Base-by-base conservation (phyloP, 2,888 invertebrate species). In the Cabera pusaria region DNA sequence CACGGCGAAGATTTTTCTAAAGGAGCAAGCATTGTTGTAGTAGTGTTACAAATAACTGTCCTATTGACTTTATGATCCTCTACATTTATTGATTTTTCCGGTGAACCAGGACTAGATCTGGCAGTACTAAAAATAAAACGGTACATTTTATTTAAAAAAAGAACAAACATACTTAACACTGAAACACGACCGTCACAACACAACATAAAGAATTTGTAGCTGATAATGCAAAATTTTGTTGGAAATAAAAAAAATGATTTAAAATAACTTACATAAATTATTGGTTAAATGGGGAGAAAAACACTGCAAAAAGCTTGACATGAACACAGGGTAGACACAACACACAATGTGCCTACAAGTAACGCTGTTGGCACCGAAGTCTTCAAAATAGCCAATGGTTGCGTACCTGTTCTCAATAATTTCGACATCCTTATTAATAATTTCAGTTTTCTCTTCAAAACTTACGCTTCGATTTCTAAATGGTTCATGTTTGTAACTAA, bases 381-480 rank as follows among this genome's bases (percentile, higher is more conserved):
- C 14, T 23, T 12, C 7, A 34, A 45, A 25, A 26, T 34, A 44
- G 41, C 50, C 55, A 47, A 44, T 61, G 57, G 51, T 51, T 56
- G 67, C 82, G 65, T 82, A 84, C 86, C 86, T 81, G 65, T 51
- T 70, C 39, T 71, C 66, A 66, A 64, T 63, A 66, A 71, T 61
- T 55, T 77, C 77, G 21, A 37, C 24, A 58, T 81, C 78, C 66
- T 64, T 70, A 65, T 68, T 68, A 59, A 72, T 66, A 66, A 57
- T 80, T 73, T 72, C 85, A 33, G 82, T 77, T 48, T 82, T 80
- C 56, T 93, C 93, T 72, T 93, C 94, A 56, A 93, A 90, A 63
- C 94, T 93, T 52, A 93, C 92, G 56, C 93, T 93, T 65, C 93
- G 91, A 77, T 93, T 93, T 60, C 94, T 91, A 82, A 94, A 95